Evolutionary conservation across 1,140 invertebrate genomes (phyloP).

Genomic region (Euwallacea similis): DNA sequence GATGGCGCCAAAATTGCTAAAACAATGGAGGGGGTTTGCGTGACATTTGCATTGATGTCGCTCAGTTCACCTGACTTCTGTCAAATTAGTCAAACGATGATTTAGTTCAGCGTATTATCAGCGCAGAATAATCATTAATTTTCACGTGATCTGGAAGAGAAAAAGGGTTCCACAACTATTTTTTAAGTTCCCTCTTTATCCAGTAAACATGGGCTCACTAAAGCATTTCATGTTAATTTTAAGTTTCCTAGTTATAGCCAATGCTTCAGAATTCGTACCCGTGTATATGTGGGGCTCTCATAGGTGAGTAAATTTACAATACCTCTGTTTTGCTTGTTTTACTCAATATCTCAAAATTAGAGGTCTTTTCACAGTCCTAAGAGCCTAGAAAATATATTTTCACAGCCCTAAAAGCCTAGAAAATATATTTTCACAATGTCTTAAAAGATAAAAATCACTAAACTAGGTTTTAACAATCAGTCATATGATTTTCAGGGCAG

Average conservation of each 20-base stretch:
- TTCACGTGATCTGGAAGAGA: slow-evolving; percentile 46
- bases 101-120: slow-evolving; percentile 4
- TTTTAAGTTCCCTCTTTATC: slow-evolving; percentile 20
- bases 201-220: slow-evolving; percentile 31
- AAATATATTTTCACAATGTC: not conserved
- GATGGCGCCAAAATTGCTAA: not conserved
- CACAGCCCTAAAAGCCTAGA: not conserved
- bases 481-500: slow-evolving; percentile 46
- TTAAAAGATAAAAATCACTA: not conserved
- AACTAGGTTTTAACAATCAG: not conserved
- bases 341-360: slow-evolving; percentile 23
- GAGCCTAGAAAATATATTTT: not conserved
- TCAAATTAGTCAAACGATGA: slow-evolving; percentile 34
- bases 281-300: slow-evolving; percentile 51
- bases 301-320: slow-evolving; percentile 44
- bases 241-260: slow-evolving; percentile 18
- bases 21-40: not conserved
- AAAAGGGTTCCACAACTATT: slow-evolving; percentile 22
- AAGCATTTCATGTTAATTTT: slow-evolving; percentile 22
- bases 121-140: slow-evolving; percentile 19
- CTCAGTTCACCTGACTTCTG: slow-evolving; percentile 44
- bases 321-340: slow-evolving; percentile 11
- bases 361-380: not conserved
- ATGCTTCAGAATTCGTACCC: slow-evolving; percentile 48
- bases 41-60: slow-evolving; percentile 30